Base-by-base conservation (phyloP, 2,113 vertebrate species). In the Theristicus caerulescens region DNA sequence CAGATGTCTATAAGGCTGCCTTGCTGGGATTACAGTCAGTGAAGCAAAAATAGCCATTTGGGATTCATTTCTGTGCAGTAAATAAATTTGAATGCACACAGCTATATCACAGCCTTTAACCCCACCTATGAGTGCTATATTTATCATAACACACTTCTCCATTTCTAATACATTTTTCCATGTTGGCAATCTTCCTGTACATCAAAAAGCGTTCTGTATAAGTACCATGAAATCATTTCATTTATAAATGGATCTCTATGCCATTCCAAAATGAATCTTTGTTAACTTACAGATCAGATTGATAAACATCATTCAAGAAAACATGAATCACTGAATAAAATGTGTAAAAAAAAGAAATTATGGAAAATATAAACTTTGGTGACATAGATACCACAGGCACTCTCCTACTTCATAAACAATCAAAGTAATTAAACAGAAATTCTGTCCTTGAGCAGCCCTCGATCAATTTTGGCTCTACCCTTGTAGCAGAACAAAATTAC, bases 81-180 rank as follows among this genome's bases (percentile, higher is more conserved):
- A 97, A 92, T 94, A 97, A 94, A 96, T 74, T 62, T 44, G 62
- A 96, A 93, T 31, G 34, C 66, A 82, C 46, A 86, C 31, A 84
- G 65, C 46, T 85, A 51, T 47, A 91, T 55, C 89, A 85, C 22
- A 93, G 83, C 80, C 82, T 77, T 96, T 94, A 95, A 93, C 90
- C 91, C 34, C 40, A 91, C 49, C 86, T 93, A 82, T 69, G 57
- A 95, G 67, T 12, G 55, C 65, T 88, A 25, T 61, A 93, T 92
- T 95, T 95, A 84, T 96, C 87, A 84, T 78, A 88, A 94, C 73
- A 88, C 32, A 58, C 46, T 96, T 90, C 59, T 32, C 47, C 64
- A 90, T 96, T 96, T 96, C 88, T 84, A 73, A 88, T 82, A 95
- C 40, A 73, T 71, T 93, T 95, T 92, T 92, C 61, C 76, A 78